Percentiles rank a stretch among this genome's conserved stretches.
Conservation (phyloP, 1,140 invertebrate species). For the Bicyclus anynana region DNA sequence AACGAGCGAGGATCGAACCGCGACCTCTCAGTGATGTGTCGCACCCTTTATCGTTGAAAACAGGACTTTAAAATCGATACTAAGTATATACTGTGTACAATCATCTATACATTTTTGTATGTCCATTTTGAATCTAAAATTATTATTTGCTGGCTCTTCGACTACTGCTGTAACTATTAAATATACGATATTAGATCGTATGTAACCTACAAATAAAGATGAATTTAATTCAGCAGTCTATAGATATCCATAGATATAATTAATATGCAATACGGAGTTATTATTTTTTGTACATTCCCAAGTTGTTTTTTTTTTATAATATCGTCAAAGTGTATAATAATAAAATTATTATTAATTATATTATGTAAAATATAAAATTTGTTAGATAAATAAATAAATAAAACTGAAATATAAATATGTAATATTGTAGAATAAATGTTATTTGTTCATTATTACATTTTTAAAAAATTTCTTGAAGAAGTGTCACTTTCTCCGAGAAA, state of each 20-base stretch:
- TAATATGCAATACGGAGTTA: constrained; percentile 30
- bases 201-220: constrained; percentile 28
- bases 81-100: too few species aligned
- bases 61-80: too few species aligned
- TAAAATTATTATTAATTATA: constrained; percentile 9
- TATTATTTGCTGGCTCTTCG: constrained; percentile 12
- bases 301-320: constrained; percentile 30
- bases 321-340: constrained; percentile 28
- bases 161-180: constrained; percentile 19
- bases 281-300: constrained; percentile 55
- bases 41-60: too few species aligned
- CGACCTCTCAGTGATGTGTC: too few species aligned
- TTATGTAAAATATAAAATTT: constrained; percentile 12
- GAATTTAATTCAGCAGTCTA: constrained; percentile 36
- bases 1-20: too few species aligned
- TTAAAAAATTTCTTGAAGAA: neutral
- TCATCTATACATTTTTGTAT: too few species aligned
- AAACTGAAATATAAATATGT: constrained; percentile 1
- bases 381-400: constrained; percentile 24
- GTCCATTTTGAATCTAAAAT: too few species aligned
- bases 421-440: neutral
- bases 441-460: neutral
- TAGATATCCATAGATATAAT: constrained; percentile 28
- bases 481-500: neutral
- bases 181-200: constrained; percentile 27